Conservation (phyloP, 2,797 vertebrate species). For the Diglossa cyanea region DNA sequence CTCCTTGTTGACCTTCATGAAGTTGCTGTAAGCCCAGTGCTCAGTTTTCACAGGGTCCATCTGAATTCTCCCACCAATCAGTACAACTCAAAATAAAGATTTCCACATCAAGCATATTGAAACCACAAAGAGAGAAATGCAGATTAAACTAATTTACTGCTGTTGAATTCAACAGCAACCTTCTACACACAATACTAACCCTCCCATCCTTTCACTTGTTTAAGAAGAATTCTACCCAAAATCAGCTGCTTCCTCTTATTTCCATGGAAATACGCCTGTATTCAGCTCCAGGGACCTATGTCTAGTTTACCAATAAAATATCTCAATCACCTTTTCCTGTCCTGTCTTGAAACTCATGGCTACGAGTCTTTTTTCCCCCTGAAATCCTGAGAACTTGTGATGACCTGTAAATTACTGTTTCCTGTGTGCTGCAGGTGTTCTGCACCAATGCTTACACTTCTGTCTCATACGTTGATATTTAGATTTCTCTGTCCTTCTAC, state of each 20-base stretch:
- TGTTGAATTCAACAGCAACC: background rate
- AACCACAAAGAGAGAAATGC: background rate
- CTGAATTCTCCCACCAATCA: background rate
- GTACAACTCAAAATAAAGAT: background rate
- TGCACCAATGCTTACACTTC: background rate
- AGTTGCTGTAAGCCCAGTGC: background rate
- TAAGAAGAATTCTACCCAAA: background rate
- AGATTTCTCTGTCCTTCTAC: background rate
- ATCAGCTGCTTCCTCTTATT: background rate
- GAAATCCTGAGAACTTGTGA: background rate
- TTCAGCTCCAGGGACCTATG: background rate
- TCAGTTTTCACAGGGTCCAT: background rate
- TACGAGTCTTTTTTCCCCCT: fast-evolving
- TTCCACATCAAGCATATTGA: background rate
- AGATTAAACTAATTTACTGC: background rate
- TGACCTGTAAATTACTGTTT: background rate
- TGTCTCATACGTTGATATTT: background rate
- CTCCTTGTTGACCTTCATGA: background rate
- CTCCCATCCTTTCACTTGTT: background rate
- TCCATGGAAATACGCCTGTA: fast-evolving
- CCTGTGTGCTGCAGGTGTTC: background rate
- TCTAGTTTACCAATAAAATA: background rate
- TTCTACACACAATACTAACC: background rate
- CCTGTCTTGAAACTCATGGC: background rate
- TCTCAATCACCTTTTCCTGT: background rate